Evolutionary conservation across 2,888 invertebrate species (phyloP).

Genomic region (Drosophila bunnanda): DNA sequence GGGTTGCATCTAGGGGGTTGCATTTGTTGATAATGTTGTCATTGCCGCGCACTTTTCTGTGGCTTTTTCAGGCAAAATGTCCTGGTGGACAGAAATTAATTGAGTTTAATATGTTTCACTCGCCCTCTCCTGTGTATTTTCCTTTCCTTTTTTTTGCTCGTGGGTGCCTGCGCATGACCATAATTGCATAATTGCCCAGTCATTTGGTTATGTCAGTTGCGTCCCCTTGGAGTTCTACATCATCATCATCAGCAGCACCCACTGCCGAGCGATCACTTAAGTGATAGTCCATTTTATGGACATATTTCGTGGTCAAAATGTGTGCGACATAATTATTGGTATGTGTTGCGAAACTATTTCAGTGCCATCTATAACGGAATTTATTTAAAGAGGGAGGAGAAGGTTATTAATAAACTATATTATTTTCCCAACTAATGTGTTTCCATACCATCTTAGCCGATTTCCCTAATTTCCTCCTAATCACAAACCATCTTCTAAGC

Average conservation of each 20-base stretch:
- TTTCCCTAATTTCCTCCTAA: neutral
- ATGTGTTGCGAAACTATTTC: constrained; percentile 65
- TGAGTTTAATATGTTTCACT: constrained; percentile 66
- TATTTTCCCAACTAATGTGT: constrained; percentile 6
- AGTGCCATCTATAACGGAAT: constrained; percentile 69
- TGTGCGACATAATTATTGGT: constrained; percentile 76
- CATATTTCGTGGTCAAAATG: constrained; percentile 70
- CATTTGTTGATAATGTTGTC: constrained; percentile 67
- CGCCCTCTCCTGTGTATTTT: constrained; percentile 12
- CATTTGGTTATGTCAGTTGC: constrained; percentile 74
- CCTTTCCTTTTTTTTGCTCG: constrained; percentile 19
- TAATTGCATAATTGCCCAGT: constrained; percentile 80
- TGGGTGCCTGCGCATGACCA: constrained; percentile 58
- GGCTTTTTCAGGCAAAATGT: constrained; percentile 61
- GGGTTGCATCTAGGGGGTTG: constrained; percentile 22
- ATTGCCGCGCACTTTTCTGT: constrained; percentile 52
- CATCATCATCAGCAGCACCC: constrained; percentile 3
- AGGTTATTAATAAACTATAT: constrained; percentile 26
- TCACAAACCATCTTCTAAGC: neutral
- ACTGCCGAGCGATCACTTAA: constrained; percentile 61
- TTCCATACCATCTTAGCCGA: constrained; percentile 54
- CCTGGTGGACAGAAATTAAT: constrained; percentile 71
- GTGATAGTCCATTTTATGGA: constrained; percentile 76
- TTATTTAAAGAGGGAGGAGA: constrained; percentile 41
- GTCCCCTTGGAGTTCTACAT: constrained; percentile 48